These are phyloP conservation scores for Limnephilus lunatus DNA, from an alignment of 2,888 invertebrate genomes.

Conservation along the genomic window DNA sequence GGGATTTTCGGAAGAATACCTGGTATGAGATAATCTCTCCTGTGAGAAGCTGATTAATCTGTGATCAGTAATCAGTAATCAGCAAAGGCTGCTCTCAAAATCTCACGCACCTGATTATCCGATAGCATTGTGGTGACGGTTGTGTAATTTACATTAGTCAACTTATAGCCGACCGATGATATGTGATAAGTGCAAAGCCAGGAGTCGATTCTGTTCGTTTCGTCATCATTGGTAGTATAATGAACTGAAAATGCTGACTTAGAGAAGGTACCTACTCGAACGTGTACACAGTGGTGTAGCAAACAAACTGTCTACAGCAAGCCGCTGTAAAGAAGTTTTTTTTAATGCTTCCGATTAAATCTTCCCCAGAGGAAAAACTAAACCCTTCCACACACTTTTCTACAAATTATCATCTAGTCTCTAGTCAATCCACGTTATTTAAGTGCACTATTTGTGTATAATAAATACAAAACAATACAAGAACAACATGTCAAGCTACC, in stretches of 20 bases:
- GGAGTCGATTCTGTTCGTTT: background rate
- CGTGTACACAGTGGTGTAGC: no score
- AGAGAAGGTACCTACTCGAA: background rate
- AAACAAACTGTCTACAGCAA: no score
- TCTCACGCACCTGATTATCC: background rate
- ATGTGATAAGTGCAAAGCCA: background rate
- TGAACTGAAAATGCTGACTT: background rate
- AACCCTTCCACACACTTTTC: no score
- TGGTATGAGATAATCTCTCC: constrained; percentile 7
- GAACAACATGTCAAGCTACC: no score
- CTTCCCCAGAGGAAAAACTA: no score
- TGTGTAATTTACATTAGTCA: background rate
- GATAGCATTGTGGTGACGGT: background rate
- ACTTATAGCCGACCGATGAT: background rate
- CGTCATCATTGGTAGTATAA: background rate
- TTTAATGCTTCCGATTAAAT: no score
- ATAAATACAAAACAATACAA: no score
- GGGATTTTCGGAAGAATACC: constrained; percentile 16
- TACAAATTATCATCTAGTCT: no score
- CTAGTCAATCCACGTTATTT: no score
- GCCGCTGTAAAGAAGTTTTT: no score
- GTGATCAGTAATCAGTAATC: background rate
- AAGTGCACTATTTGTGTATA: no score
- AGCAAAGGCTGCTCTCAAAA: background rate
- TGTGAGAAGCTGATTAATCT: background rate